phyloP scores from a whole-genome alignment of 2,888 invertebrate species.

The Cyaniris semiargus region DNA sequence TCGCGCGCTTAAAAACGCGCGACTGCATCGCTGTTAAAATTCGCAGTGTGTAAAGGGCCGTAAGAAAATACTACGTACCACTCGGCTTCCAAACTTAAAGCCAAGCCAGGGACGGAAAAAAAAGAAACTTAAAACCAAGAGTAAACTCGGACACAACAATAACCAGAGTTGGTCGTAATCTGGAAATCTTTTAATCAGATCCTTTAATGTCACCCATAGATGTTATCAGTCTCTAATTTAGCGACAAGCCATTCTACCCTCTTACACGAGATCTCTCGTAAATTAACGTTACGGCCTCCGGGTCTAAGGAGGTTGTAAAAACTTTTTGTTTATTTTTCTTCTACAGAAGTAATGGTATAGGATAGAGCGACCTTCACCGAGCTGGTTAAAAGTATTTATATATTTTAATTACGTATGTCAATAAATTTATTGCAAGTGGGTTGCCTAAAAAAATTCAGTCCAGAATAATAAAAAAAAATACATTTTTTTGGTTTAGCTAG shows the following conservation, averaged over 20 bases:
- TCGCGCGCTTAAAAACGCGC: too few relatives aligned
- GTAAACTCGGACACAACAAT: background rate
- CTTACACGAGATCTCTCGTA: constrained; percentile 30
- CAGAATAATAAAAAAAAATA: too few relatives aligned
- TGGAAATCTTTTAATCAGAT: constrained; percentile 30
- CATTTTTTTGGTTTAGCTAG: too few relatives aligned
- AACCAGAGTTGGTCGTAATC: constrained; percentile 12
- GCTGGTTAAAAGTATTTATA: too few relatives aligned
- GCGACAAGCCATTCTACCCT: constrained; percentile 25
- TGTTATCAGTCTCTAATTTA: constrained; percentile 28
- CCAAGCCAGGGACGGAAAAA: background rate
- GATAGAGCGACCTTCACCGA: too few relatives aligned
- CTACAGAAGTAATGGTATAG: background rate
- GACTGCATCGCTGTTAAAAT: too few relatives aligned
- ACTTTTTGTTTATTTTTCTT: constrained; percentile 11
- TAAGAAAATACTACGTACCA: background rate
- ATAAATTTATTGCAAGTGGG: too few relatives aligned
- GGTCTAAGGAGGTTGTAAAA: constrained; percentile 13
- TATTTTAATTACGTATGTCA: too few relatives aligned
- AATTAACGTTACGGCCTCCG: constrained; percentile 21
- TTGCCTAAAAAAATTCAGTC: too few relatives aligned
- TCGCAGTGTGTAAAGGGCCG: too few relatives aligned
- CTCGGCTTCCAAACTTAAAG: background rate
- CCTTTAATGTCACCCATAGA: constrained; percentile 15
- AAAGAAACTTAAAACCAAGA: background rate